phyloP scores from a whole-genome alignment of 2,888 invertebrate genomes.

The Ophion ventricosus region DNA sequence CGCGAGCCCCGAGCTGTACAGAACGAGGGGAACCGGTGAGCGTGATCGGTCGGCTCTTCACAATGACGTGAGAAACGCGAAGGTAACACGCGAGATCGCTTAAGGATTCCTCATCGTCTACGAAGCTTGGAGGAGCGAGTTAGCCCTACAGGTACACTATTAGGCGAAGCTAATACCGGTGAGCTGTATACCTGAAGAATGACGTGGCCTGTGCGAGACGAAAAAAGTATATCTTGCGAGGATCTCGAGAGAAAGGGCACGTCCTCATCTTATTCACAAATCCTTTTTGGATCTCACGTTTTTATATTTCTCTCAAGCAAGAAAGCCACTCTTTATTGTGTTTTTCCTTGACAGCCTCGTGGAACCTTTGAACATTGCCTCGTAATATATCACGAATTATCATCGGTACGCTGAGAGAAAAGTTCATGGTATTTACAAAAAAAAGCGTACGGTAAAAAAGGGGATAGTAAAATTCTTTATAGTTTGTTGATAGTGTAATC shows the following conservation, averaged over 20 bases:
- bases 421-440: too few species aligned
- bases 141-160: slow-evolving; percentile 17
- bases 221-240: slow-evolving; percentile 21
- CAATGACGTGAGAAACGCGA: slow-evolving; percentile 27
- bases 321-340: not conserved
- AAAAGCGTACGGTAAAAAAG: too few species aligned
- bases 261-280: slow-evolving; percentile 35
- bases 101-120: slow-evolving; percentile 70
- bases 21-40: slow-evolving; percentile 5
- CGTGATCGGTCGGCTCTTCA: slow-evolving; percentile 30
- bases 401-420: too few species aligned
- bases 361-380: not conserved
- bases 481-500: too few species aligned
- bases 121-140: slow-evolving; percentile 50
- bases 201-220: slow-evolving; percentile 61
- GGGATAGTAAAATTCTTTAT: too few species aligned
- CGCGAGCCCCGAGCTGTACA: slow-evolving; percentile 25
- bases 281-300: slow-evolving; percentile 25
- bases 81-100: slow-evolving; percentile 39
- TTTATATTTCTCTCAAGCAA: slow-evolving; percentile 1
- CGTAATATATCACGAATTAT: not conserved
- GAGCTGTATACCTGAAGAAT: slow-evolving; percentile 70
- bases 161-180: slow-evolving; percentile 41
- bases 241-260: slow-evolving; percentile 39
- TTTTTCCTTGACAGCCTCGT: not conserved